phyloP scores from a whole-genome alignment of 2,113 vertebrate genomes.

The Rousettus leschenaultii region DNA sequence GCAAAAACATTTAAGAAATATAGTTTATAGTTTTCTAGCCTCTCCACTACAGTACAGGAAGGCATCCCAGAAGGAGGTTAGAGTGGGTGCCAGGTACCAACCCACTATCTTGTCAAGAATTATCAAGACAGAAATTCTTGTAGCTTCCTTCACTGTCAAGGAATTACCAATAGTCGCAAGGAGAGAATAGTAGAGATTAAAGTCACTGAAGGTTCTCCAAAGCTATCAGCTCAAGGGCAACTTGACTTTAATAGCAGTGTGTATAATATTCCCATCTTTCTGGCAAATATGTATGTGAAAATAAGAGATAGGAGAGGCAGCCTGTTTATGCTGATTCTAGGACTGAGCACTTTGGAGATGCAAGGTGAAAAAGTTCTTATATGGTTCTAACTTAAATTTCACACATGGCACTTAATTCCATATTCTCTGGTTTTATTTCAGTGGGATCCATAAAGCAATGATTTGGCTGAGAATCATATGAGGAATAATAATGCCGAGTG shows the following conservation, averaged over 20 bases:
- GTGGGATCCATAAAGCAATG: background rate
- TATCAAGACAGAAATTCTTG: background rate
- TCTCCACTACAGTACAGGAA: background rate
- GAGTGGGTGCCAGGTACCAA: background rate
- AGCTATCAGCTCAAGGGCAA: background rate
- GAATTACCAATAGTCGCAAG: background rate
- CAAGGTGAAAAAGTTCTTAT: background rate
- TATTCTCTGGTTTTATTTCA: slow-evolving; percentile 14
- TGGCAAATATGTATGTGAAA: background rate
- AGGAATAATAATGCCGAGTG: background rate
- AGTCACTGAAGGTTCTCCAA: background rate
- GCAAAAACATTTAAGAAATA: background rate
- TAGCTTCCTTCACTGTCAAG: background rate
- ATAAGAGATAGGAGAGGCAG: background rate
- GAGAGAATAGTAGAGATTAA: background rate
- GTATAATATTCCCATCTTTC: background rate
- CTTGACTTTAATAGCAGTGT: background rate
- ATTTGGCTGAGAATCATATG: slow-evolving; percentile 23
- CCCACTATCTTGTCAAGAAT: background rate
- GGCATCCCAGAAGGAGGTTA: background rate
- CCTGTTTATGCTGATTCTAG: background rate
- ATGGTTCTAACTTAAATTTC: slow-evolving; percentile 15
- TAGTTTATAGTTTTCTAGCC: background rate
- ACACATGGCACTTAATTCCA: slow-evolving; percentile 3
- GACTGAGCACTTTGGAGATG: background rate